These are phyloP conservation scores for Taurulus bubalis DNA, from an alignment of 2,113 vertebrate species.

Conservation along the genomic window DNA sequence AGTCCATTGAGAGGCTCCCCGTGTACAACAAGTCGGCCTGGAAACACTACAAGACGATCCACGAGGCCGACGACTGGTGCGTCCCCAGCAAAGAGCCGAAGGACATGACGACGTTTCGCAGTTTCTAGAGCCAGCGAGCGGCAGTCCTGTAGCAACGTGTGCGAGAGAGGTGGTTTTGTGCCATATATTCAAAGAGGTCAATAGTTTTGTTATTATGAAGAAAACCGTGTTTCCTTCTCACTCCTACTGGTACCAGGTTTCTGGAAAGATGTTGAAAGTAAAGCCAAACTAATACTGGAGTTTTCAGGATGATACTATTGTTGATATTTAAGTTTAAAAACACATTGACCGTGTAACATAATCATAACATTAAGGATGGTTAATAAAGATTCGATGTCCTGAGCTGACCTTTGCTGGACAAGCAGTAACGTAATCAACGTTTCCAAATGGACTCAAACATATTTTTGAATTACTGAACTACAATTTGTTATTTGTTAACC, in stretches of 20 bases:
- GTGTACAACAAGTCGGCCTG: conserved; percentile 97
- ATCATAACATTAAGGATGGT: neutral
- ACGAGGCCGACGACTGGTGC: conserved; percentile 96
- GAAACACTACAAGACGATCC: conserved; percentile 95
- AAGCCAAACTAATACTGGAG: no score
- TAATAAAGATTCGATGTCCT: neutral
- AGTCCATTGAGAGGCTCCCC: conserved; percentile 94
- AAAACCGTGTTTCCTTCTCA: neutral
- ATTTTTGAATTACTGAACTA: neutral
- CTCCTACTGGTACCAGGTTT: neutral
- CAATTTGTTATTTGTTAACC: neutral
- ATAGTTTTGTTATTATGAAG: neutral
- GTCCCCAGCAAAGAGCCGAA: conserved; percentile 96
- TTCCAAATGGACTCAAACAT: neutral
- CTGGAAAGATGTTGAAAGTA: neutral
- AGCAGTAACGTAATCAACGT: neutral
- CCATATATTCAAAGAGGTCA: conserved; percentile 19
- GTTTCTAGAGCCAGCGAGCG: conserved; percentile 77
- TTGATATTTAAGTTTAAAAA: neutral
- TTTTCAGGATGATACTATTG: neutral
- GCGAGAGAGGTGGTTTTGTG: conserved; percentile 19
- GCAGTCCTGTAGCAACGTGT: neutral
- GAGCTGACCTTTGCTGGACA: neutral
- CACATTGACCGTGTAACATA: neutral
- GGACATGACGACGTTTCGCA: conserved; percentile 96